phyloP scores from a whole-genome alignment of 2,797 vertebrate genomes.

The Crax fasciolata region DNA sequence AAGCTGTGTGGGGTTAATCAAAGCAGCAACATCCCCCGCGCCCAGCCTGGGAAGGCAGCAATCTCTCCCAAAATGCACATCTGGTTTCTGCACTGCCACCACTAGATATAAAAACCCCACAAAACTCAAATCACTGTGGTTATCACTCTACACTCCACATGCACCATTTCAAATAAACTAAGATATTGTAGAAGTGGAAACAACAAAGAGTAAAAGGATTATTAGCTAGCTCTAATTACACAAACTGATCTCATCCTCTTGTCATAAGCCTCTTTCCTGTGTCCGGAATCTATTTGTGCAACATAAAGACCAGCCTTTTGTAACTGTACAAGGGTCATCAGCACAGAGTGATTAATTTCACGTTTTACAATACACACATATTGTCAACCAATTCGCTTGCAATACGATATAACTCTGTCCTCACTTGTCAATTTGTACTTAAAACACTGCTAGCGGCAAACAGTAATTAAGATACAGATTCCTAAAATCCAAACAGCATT shows the following conservation, averaged over 20 bases:
- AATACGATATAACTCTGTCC: background rate
- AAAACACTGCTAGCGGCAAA: background rate
- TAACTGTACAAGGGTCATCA: constrained; percentile 44
- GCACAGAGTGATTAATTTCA: constrained; percentile 22
- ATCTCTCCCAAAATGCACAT: background rate
- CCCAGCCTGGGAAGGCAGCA: background rate
- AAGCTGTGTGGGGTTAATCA: background rate
- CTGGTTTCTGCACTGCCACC: background rate
- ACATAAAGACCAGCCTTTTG: constrained; percentile 56
- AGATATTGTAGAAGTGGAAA: constrained; percentile 62
- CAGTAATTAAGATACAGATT: background rate
- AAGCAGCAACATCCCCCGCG: rapidly evolving
- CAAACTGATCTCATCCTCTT: constrained; percentile 88
- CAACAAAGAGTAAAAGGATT: constrained; percentile 85
- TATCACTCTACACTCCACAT: background rate
- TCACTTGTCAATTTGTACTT: background rate
- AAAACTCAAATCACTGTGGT: background rate
- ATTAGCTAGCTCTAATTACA: constrained; percentile 89
- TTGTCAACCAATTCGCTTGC: constrained; percentile 15
- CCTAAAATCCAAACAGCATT: constrained; percentile 19
- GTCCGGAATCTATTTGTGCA: constrained; percentile 77
- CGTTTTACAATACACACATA: constrained; percentile 15
- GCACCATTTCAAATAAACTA: constrained; percentile 8
- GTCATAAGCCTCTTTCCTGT: constrained; percentile 83
- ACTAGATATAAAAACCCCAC: background rate